Percentiles rank a stretch among this genome's conserved stretches.
Evolutionary conservation across 1,140 invertebrate species (phyloP).

Genomic region (Anthonomus grandis): DNA sequence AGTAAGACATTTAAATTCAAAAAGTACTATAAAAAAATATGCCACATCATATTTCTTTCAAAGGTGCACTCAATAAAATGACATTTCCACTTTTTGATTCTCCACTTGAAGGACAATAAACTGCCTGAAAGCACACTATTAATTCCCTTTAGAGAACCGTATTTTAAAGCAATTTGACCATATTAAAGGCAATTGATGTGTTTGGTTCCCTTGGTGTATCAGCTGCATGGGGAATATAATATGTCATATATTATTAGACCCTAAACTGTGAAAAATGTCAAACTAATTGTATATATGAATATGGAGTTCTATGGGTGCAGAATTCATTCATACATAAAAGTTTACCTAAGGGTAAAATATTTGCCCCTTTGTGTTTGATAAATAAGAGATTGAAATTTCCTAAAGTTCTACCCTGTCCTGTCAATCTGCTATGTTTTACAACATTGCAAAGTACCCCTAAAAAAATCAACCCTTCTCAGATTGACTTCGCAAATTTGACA

Average conservation of each 20-base stretch:
- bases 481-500: too few species aligned
- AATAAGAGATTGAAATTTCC: too few species aligned
- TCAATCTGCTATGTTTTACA: too few species aligned
- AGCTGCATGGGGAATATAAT: conserved; percentile 20
- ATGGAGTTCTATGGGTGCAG: background rate
- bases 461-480: too few species aligned
- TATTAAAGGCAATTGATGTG: conserved; percentile 44
- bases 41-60: conserved; percentile 11
- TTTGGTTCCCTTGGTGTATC: conserved; percentile 6
- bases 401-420: too few species aligned
- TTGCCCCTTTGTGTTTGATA: too few species aligned
- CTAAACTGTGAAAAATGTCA: conserved; percentile 44
- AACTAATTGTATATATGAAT: conserved; percentile 39
- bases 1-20: too few species aligned
- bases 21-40: conserved; percentile 10
- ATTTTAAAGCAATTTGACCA: conserved; percentile 48
- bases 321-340: too few species aligned
- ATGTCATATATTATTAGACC: conserved; percentile 38
- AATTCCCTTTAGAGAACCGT: conserved; percentile 35
- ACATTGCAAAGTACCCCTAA: too few species aligned
- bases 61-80: background rate
- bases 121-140: conserved; percentile 31
- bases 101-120: conserved; percentile 28
- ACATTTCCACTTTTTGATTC: conserved; percentile 17
- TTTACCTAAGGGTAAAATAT: too few species aligned